Conservation (phyloP, 2,888 invertebrate species). For the Nymphalis urticae region DNA sequence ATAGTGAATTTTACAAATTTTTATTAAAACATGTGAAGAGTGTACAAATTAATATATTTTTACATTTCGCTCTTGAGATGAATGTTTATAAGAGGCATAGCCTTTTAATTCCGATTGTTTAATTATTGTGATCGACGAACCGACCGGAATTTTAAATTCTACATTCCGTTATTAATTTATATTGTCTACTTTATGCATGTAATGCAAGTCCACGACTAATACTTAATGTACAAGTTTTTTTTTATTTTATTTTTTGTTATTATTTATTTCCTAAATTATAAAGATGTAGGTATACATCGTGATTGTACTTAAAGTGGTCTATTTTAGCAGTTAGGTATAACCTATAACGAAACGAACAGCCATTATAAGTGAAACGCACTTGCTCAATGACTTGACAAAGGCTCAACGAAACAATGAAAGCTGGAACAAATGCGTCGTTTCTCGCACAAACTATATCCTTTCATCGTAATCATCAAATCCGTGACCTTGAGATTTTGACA, state of each 20-base stretch:
- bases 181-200: constrained; percentile 71
- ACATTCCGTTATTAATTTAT: constrained; percentile 76
- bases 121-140: constrained; percentile 74
- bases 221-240: constrained; percentile 57
- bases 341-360: constrained; percentile 28
- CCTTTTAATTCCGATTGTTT: constrained; percentile 75
- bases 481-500: constrained; percentile 48
- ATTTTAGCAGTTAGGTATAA: constrained; percentile 48
- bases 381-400: constrained; percentile 65
- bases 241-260: constrained; percentile 44
- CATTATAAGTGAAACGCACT: constrained; percentile 45
- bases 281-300: constrained; percentile 40
- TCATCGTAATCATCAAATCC: constrained; percentile 30
- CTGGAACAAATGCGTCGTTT: constrained; percentile 43
- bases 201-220: constrained; percentile 80
- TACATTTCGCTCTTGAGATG: constrained; percentile 78
- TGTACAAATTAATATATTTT: constrained; percentile 82
- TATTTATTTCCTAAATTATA: constrained; percentile 60
- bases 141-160: constrained; percentile 79
- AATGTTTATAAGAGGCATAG: constrained; percentile 70
- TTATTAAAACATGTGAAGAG: constrained; percentile 70
- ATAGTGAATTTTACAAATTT: constrained; percentile 80
- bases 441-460: constrained; percentile 71
- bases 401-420: constrained; percentile 65
- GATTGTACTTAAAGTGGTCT: constrained; percentile 49